Evolutionary conservation across 2,113 vertebrate species (phyloP).

Genomic region (Platysternon megacephalum): DNA sequence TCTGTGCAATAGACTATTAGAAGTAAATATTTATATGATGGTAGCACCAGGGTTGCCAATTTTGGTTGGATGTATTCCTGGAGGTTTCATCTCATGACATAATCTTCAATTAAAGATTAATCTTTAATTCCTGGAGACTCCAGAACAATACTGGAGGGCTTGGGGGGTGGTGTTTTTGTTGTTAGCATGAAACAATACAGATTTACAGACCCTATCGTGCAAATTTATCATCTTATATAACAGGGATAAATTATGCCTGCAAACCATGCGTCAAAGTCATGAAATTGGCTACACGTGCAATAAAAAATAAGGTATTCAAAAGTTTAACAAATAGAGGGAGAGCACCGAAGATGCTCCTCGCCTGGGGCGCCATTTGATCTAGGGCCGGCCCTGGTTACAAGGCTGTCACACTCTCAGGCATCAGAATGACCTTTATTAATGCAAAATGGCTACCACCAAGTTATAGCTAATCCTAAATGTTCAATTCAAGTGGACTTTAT

Average conservation of each 20-base stretch:
- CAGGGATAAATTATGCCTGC: not conserved
- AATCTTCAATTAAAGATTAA: not conserved
- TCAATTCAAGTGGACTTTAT: not conserved
- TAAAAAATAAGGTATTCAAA: not conserved
- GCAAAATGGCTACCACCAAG: not conserved
- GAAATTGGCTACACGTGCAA: not conserved
- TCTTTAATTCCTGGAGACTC: not conserved
- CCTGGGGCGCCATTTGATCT: not conserved
- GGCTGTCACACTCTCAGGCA: not conserved
- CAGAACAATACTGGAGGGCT: not conserved
- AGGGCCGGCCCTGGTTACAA: not conserved
- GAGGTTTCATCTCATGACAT: not conserved
- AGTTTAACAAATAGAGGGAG: not conserved
- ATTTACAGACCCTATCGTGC: not conserved
- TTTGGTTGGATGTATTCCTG: not conserved
- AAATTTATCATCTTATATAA: not conserved
- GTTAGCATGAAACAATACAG: not conserved
- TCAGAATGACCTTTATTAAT: not conserved
- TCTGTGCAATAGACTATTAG: not conserved
- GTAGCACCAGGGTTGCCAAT: not conserved
- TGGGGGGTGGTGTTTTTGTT: too few relatives aligned
- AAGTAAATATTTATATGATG: not conserved
- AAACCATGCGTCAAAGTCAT: not conserved
- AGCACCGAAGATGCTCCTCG: not conserved
- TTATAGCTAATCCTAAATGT: not conserved